Evolutionary conservation across 2,113 vertebrate species (phyloP), one percentile per base, ranked within the genome.

Genomic region (Rostratula benghalensis): DNA sequence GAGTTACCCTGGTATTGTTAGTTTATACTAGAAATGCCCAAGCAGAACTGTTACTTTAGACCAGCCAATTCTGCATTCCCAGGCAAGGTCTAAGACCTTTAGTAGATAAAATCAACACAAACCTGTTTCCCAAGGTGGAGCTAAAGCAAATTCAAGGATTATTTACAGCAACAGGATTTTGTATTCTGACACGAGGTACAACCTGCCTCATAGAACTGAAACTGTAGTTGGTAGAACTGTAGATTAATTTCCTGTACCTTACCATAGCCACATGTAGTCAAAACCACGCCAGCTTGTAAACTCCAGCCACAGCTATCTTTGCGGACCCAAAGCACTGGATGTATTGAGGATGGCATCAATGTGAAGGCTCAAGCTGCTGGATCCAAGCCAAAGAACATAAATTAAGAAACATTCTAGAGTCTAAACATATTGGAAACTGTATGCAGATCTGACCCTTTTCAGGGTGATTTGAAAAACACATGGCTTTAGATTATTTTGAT

Each of bases 381-480:
- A 88, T 73, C 48, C 54, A 89, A 92, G 88, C 89, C 96, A 97
- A 95, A 69, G 68, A 84, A 92, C 69, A 94, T 96, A 98, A 97
- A 97, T 95, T 96, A 71, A 60, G 61, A 85, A 93, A 74, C 17
- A 69, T 76, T 91, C 96, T 94, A 68, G 54, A 85, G n/a, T 95
- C 67, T 76, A 95, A 97, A 93, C 48, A 50, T 91, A 67, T 92
- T 95, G 94, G 88, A 96, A 97, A 96, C 60, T 83, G 28, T 93
- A 83, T 68, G 87, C 93, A 93, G 79, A 93, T 54, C 54, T 93
- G 70, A 88, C 46, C 64, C 41, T 91, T 95, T 97, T 69, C 65
- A 51, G 89, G 75, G 67, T 96, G 90, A 96, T 97, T 96, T 95
- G 83, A 96, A 98, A 97, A 98, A 63, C 95, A 97, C 74, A 76